These are phyloP conservation scores for Lasiurus cinereus DNA, from an alignment of 2,113 vertebrate genomes.

Conservation along the genomic window DNA sequence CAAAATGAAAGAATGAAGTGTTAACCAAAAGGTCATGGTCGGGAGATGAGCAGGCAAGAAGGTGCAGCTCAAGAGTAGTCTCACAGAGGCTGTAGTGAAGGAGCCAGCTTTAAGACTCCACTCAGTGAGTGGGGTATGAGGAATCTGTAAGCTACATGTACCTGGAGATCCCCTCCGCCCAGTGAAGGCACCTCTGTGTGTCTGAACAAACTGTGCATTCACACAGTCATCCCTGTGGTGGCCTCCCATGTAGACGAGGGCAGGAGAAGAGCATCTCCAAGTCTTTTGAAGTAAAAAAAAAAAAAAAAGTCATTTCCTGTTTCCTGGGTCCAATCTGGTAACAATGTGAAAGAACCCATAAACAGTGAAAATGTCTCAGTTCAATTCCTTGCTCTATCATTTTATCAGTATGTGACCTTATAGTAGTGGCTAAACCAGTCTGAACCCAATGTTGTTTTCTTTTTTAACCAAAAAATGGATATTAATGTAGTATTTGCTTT, in stretches of 20 bases:
- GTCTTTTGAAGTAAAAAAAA: slow-evolving; percentile 13
- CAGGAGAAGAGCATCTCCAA: not conserved
- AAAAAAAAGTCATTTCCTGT: not conserved
- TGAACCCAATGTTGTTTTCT: not conserved
- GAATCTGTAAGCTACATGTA: not conserved
- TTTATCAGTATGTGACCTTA: not conserved
- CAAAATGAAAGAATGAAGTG: not conserved
- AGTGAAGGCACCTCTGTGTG: not conserved
- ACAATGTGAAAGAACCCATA: not conserved
- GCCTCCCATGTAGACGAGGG: not conserved
- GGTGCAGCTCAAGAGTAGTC: rapidly evolving
- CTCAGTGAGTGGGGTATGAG: not conserved
- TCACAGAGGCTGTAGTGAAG: not conserved
- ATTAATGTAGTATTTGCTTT: not conserved
- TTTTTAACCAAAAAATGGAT: not conserved
- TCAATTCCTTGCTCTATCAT: not conserved
- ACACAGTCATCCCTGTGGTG: not conserved
- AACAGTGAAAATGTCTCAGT: not conserved
- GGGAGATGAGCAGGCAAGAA: not conserved
- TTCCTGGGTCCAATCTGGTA: not conserved
- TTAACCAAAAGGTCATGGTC: not conserved
- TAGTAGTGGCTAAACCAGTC: not conserved
- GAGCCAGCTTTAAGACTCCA: not conserved
- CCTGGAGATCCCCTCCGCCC: not conserved
- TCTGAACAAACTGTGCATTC: not conserved